A percentile compares a stretch with the other conserved stretches of the same genome.
These are phyloP conservation scores for Hypena proboscidalis DNA, from an alignment of 2,888 invertebrate genomes.

Conservation along the genomic window DNA sequence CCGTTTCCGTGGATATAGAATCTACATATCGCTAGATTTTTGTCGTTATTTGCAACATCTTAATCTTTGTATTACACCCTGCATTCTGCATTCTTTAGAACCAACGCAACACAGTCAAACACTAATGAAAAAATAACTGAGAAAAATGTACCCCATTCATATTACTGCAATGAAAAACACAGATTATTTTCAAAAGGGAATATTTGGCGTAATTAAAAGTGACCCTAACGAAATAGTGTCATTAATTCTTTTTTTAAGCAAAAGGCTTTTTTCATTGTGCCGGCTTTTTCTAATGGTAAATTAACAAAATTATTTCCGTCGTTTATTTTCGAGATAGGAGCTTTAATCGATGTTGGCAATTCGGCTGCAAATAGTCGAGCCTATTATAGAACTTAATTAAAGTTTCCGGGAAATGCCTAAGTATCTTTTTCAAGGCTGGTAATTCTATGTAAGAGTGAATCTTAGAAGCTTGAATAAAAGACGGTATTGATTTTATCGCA, in stretches of 20 bases:
- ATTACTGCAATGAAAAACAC: conserved; percentile 22
- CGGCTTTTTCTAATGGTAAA: conserved; percentile 32
- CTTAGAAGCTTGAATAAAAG: too few relatives aligned
- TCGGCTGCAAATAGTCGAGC: neutral
- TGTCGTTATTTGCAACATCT: too few relatives aligned
- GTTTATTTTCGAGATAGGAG: conserved; percentile 26
- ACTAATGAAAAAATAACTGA: conserved; percentile 8
- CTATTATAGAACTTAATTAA: neutral
- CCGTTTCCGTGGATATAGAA: too few relatives aligned
- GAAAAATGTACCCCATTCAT: conserved; percentile 21
- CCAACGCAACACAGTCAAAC: neutral
- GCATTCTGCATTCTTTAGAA: too few relatives aligned
- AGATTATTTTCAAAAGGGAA: conserved; percentile 33
- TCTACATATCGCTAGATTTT: too few relatives aligned
- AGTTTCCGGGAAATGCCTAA: too few relatives aligned
- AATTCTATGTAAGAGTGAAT: too few relatives aligned
- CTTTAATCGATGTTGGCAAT: conserved; percentile 3
- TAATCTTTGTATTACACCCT: too few relatives aligned
- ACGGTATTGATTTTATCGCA: too few relatives aligned
- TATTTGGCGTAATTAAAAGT: conserved; percentile 48
- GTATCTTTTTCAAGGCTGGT: too few relatives aligned
- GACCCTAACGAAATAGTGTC: conserved; percentile 48
- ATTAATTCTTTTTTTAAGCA: conserved; percentile 47
- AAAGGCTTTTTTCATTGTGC: conserved; percentile 25
- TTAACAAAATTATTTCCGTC: conserved; percentile 37